Base-by-base conservation (phyloP, 64 coral and sea anemone genomes). In the Stichodactyla helianthus region DNA sequence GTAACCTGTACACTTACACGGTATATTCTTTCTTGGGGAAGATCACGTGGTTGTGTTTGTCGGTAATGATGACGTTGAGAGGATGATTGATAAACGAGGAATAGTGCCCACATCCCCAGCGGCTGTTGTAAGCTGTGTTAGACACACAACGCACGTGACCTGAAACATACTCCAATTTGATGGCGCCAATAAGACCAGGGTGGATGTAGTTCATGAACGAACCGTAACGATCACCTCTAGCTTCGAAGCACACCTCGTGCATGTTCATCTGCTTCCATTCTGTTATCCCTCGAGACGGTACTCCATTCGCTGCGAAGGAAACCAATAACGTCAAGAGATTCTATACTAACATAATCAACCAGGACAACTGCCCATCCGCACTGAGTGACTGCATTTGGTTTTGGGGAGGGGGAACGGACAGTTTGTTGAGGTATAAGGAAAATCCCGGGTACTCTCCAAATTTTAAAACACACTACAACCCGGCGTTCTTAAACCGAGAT, bases 11-110 rank as follows among this genome's bases (percentile, higher is more conserved):
- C 20, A 53, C 78, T 84, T 84, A 84, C 83, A 20, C 22, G 61
- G 82, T 59, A 52, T 84, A 95, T 81, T 95, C 90, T n/a, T 77
- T 51, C 20, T 82, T 35, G 35, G 94, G 94, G 44, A 87, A 95
- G 12, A 95, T 76, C 2, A 95, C 86, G 31, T 95, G 71, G 91
- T 95, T 87, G 54, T 86, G 28, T 3, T 53, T 82, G 70, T 95
- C 90, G 15, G 94, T 93, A 14, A 95, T 83, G 26, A 95, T 82
- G 15, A 95, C 91, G 18, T 95, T 92, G n/a, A 95, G 50, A 12
- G 94, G 90, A 55, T 71, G 61, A 44, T 87, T 89, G 0, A 35
- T n/a, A 12, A 70, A 79, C 4, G 10, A 13, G 0, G 52, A 19
- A 44, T 85, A 92, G 50, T 90, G 90, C 54, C 88, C 82, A 19